Base-by-base conservation (phyloP, 2,888 invertebrate genomes). In the Amiota mariae region DNA sequence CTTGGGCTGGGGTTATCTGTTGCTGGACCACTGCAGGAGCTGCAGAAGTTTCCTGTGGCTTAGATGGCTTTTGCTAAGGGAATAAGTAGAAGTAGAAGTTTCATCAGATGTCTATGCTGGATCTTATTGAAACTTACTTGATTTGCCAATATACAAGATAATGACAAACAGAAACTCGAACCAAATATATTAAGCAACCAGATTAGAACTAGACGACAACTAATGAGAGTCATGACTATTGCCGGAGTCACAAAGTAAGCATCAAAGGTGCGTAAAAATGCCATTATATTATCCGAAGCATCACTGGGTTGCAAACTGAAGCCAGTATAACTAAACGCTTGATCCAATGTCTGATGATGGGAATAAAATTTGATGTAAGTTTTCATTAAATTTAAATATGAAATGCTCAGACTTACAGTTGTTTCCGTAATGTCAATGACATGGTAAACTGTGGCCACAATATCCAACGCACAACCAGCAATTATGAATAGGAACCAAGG, bases 141-240 rank as follows among this genome's bases (percentile, higher is more conserved):
- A 8, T 80, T 80, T 47, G 86, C 82, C 70, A 89, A 70, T 3
- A 81, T 81, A 64, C 75, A 77, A 0, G 87, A 82, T 49, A 89
- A 71, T 0, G 89, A 88, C 24, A 89, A 75, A 63, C 89, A 88
- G 76, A 89, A 89, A 24, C 82, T 79, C 13, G 82, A 77, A n/a
- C 88, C 89, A 57, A 89, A 82, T 8, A 92, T 79, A 75, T 92
- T 92, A n/a, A 92, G 72, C 11, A 91, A 36, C 86, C 92, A 91
- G 47, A 92, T 84, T 1, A 91, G 73, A 2, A 89, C 88, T 59
- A 91, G 88, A 36, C 92, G 90, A 0, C 91, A 90, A 79, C 91
- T 91, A 2, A 92, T 70, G 12, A 91, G 85, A 3, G 90, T 90
- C 90, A 92, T 90, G 10, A 90, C 77, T 85, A 92, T 89, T 0